Base-by-base conservation (phyloP, 2,113 vertebrate genomes). In the Sylvilagus bachmani region DNA sequence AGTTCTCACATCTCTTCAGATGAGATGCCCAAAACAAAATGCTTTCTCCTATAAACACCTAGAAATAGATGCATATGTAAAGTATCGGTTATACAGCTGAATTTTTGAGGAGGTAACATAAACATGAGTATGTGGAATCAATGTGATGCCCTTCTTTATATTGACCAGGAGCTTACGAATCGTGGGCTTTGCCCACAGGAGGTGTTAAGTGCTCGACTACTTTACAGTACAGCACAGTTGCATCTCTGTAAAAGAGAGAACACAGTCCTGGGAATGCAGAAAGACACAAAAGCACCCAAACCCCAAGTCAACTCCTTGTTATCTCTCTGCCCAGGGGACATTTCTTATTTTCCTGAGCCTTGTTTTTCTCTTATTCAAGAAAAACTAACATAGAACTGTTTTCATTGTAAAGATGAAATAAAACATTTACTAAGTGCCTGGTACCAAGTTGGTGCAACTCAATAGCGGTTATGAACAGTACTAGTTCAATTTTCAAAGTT, bases 321-420 rank as follows among this genome's bases (percentile, higher is more conserved):
- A 86, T 19, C 14, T 85, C 5, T 61, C 6, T 86, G 75, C n/a
- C 13, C 27, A 44, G 77, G 19, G 21, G 44, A 13, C 12, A 85
- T 71, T 95, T 92, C 10, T 96, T 64, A 31, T 70, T 55, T 96
- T 85, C 49, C 78, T 82, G 31, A 62, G 14, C 29, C 55, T 93
- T 86, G 71, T 49, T 89, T 78, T 95, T 75, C 78, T 82, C 66
- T 51, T 58, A 49, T 81, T 88, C n/a, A 44, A 16, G 85, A 84
- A 67, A 90, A 51, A 33, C 24, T 21, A 51, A 62, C 90, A 83
- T 79, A 85, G 86, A 55, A 3, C 21, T 70, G 13, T 75, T 75
- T 75, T 94, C 71, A 1, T 38, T 86, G 9, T 86, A 64, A 79
- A 92, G 22, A 93, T 91, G 83, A 71, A 81, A 14, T 84, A 58